Evolutionary conservation across 64 coral and sea anemone species (phyloP).

Genomic region (Orbicella faveolata): DNA sequence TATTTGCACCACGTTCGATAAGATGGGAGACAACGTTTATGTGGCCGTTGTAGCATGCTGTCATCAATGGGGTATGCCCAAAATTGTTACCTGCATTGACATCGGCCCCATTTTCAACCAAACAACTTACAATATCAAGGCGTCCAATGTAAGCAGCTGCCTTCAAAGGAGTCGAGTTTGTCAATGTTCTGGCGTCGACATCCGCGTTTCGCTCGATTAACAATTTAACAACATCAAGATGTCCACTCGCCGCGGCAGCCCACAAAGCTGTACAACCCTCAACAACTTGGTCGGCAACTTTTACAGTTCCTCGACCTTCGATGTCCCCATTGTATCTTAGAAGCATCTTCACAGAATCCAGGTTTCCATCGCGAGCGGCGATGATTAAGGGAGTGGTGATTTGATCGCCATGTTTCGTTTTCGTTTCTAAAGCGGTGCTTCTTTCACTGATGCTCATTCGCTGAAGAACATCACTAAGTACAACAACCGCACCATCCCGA

Average conservation of each 20-base stretch:
- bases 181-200: constrained; percentile 35
- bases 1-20: constrained; percentile 55
- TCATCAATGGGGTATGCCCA: constrained; percentile 85
- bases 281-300: neutral
- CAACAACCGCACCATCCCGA: constrained; percentile 15
- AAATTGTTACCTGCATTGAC: constrained; percentile 65
- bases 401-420: constrained; percentile 55
- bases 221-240: constrained; percentile 42
- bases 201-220: constrained; percentile 37
- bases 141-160: constrained; percentile 55
- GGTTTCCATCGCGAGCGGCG: constrained; percentile 33
- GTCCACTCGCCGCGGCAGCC: constrained; percentile 43
- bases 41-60: constrained; percentile 85
- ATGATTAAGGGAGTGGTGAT: constrained; percentile 56
- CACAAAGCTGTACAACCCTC: neutral
- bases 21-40: constrained; percentile 66
- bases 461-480: constrained; percentile 31
- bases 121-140: constrained; percentile 59
- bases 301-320: constrained; percentile 47
- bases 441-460: constrained; percentile 3
- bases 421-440: constrained; percentile 31
- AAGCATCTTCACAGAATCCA: constrained; percentile 46
- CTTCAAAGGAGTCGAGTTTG: constrained; percentile 59
- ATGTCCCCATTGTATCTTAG: constrained; percentile 48
- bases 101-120: constrained; percentile 17